Evolutionary conservation across 1,140 invertebrate species (phyloP).

Genomic region (Papilio machaon): DNA sequence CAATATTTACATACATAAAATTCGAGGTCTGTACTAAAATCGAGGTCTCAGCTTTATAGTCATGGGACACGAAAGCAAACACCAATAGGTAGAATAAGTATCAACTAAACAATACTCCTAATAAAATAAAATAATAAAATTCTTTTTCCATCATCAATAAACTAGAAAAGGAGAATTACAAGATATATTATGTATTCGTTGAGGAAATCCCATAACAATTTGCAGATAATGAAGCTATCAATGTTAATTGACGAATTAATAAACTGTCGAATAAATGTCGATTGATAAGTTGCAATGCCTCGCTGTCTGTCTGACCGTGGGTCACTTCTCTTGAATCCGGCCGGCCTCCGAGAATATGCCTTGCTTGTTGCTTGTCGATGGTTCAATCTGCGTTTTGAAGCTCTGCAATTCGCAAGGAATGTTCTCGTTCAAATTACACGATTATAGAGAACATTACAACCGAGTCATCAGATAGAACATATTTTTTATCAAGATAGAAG

Average conservation of each 20-base stretch:
- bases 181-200: neutral
- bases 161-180: neutral
- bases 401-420: neutral
- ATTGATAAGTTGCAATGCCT: neutral
- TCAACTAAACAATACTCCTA: neutral
- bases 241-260: neutral
- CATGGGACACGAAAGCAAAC: neutral
- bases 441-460: neutral
- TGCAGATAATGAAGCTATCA: neutral
- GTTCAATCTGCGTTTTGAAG: neutral
- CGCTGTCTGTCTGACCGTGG: no score
- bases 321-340: neutral
- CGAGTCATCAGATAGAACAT: neutral
- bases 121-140: neutral
- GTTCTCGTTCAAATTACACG: neutral
- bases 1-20: neutral
- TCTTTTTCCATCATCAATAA: neutral
- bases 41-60: neutral
- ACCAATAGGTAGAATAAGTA: neutral
- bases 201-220: neutral
- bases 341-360: neutral
- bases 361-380: neutral
- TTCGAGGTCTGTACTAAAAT: neutral
- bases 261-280: neutral
- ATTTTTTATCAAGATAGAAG: neutral